Conservation (phyloP, 2,888 invertebrate genomes). For the Drosophila maculinotata region DNA sequence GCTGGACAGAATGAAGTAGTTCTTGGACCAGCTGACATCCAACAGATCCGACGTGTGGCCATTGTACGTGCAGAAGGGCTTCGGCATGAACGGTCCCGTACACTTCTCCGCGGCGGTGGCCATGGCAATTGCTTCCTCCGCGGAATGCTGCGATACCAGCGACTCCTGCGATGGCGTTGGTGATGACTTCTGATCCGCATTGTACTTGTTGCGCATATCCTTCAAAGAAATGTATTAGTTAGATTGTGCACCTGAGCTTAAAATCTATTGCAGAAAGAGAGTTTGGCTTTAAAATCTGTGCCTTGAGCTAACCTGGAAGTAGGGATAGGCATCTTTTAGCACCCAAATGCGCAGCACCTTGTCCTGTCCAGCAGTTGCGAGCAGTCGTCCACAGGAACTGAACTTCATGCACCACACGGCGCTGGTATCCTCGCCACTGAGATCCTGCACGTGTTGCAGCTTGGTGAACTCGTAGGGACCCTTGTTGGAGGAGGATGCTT, state of each 20-base stretch:
- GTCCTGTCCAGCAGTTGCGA: constrained; percentile 99
- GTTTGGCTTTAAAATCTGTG: too few species aligned
- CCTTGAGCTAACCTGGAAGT: constrained; percentile 90
- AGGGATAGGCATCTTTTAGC: constrained; percentile 93
- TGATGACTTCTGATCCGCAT: constrained; percentile 94
- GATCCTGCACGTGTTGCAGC: constrained; percentile 94
- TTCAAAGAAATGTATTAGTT: constrained; percentile 81
- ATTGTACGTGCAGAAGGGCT: constrained; percentile 95
- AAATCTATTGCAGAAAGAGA: too few species aligned
- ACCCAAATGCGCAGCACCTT: constrained; percentile 97
- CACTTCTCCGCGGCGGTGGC: constrained; percentile 87
- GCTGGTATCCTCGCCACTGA: constrained; percentile 93
- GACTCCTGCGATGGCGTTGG: constrained; percentile 97
- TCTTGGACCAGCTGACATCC: constrained; percentile 99
- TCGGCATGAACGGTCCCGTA: constrained; percentile 92
- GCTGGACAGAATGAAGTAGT: constrained; percentile 98
- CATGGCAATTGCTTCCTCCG: constrained; percentile 87
- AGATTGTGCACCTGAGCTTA: not conserved
- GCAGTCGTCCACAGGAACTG: constrained; percentile 96
- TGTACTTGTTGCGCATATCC: constrained; percentile 98
- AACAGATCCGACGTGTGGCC: constrained; percentile 98
- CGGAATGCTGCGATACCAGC: constrained; percentile 91
- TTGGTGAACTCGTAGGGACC: constrained; percentile 98
- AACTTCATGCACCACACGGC: constrained; percentile 99
- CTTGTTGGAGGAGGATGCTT: constrained; percentile 97